These are phyloP conservation scores for Andinoacara biseriatus DNA, from an alignment of 2,113 vertebrate genomes.

Conservation along the genomic window DNA sequence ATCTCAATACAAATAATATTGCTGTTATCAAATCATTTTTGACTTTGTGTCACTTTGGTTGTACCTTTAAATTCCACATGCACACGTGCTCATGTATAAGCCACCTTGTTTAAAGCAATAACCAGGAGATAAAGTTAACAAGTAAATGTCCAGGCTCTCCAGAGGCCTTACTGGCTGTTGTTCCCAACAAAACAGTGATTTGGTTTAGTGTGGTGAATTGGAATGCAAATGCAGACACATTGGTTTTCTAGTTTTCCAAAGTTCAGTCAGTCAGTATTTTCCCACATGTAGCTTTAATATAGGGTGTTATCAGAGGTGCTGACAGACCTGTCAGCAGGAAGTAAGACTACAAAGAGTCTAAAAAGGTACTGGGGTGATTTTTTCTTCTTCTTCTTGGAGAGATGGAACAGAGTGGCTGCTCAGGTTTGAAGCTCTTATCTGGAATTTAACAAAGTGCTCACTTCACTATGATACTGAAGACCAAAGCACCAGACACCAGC, in stretches of 20 bases:
- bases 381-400: background rate
- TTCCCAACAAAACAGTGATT: background rate
- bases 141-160: background rate
- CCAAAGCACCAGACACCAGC: background rate
- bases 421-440: constrained; percentile 59
- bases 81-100: background rate
- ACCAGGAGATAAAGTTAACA: background rate
- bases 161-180: background rate
- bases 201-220: background rate
- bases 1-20: background rate
- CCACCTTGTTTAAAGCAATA: background rate
- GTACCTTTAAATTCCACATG: background rate
- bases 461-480: background rate
- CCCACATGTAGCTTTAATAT: constrained; percentile 14
- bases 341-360: constrained; percentile 30
- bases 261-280: constrained; percentile 18
- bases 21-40: background rate
- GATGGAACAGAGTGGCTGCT: background rate
- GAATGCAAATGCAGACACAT: constrained; percentile 33
- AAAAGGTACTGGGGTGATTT: constrained; percentile 13
- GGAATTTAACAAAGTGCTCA: constrained; percentile 36
- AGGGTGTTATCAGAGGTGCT: constrained; percentile 40
- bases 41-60: background rate
- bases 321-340: constrained; percentile 36
- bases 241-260: constrained; percentile 2